These are phyloP conservation scores for Drosophila prostipennis DNA, from an alignment of 2,888 invertebrate genomes.

Conservation along the genomic window DNA sequence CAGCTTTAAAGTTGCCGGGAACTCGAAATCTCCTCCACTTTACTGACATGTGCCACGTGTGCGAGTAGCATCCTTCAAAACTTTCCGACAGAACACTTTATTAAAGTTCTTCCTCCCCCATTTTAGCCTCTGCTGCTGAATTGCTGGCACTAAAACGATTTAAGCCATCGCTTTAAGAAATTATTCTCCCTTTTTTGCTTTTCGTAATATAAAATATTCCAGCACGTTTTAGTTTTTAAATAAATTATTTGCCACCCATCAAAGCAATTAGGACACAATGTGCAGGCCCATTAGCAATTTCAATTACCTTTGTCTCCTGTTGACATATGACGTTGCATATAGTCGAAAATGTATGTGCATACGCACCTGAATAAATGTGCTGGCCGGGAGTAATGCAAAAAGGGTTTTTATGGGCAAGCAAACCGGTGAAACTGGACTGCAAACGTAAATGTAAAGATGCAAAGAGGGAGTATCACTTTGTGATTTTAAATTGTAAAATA, in stretches of 20 bases:
- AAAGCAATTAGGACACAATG: constrained; percentile 51
- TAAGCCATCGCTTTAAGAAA: constrained; percentile 4
- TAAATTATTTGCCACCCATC: constrained; percentile 43
- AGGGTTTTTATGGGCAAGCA: constrained; percentile 5
- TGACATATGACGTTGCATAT: constrained; percentile 28
- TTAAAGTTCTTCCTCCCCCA: constrained; percentile 9
- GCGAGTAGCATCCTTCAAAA: constrained; percentile 23
- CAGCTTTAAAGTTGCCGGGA: constrained; percentile 27
- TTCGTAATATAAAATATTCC: constrained; percentile 23
- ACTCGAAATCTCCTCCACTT: neutral
- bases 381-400: constrained; percentile 16
- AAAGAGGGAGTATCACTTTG: constrained; percentile 10
- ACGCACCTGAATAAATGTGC: constrained; percentile 22
- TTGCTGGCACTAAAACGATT: constrained; percentile 3
- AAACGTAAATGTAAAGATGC: neutral
- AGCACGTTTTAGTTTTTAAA: constrained; percentile 32
- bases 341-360: neutral
- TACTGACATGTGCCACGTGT: constrained; percentile 34
- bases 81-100: constrained; percentile 29
- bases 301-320: constrained; percentile 51
- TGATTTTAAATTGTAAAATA: constrained; percentile 3
- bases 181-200: neutral
- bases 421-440: neutral
- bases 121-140: neutral
- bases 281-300: constrained; percentile 45